These are phyloP conservation scores for Conopomorpha cramerella DNA, from an alignment of 1,140 invertebrate species.

Conservation along the genomic window DNA sequence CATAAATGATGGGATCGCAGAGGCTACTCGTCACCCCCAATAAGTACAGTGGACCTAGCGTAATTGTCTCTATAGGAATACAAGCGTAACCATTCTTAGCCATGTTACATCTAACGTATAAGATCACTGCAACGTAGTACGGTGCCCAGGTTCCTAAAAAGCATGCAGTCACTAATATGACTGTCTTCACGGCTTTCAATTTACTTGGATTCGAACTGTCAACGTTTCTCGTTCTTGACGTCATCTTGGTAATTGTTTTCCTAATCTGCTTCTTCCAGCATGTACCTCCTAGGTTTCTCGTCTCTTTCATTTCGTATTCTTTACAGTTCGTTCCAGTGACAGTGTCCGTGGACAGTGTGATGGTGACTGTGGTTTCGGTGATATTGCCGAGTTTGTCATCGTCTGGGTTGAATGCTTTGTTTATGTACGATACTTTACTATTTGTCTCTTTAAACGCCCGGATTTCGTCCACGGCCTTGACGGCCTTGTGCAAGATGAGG, in stretches of 20 bases:
- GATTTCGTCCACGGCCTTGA: too few relatives aligned
- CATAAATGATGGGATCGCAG: constrained; percentile 68
- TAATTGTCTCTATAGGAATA: constrained; percentile 23
- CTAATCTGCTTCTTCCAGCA: background rate
- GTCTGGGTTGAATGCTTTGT: too few relatives aligned
- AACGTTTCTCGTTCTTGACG: constrained; percentile 11
- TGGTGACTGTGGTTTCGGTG: constrained; percentile 22
- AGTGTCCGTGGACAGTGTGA: constrained; percentile 5
- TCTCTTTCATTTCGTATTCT: constrained; percentile 8
- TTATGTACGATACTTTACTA: too few relatives aligned
- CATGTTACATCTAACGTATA: constrained; percentile 25
- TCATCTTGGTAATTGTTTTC: constrained; percentile 4
- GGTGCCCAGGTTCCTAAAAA: too few relatives aligned
- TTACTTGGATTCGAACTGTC: constrained; percentile 47
- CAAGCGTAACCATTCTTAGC: constrained; percentile 15
- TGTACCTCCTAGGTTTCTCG: constrained; percentile 17
- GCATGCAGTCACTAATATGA: constrained; percentile 33
- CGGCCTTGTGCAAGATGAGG: constrained; percentile 32
- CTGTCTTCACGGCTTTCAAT: constrained; percentile 52
- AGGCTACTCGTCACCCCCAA: constrained; percentile 63
- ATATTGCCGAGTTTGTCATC: too few relatives aligned
- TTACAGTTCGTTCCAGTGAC: constrained; percentile 1
- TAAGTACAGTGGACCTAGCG: constrained; percentile 45
- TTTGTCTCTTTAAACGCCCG: too few relatives aligned
- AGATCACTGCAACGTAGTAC: constrained; percentile 29